These are phyloP conservation scores for Cyrtorhinus lividipennis DNA, from an alignment of 1,140 invertebrate genomes.

Conservation along the genomic window DNA sequence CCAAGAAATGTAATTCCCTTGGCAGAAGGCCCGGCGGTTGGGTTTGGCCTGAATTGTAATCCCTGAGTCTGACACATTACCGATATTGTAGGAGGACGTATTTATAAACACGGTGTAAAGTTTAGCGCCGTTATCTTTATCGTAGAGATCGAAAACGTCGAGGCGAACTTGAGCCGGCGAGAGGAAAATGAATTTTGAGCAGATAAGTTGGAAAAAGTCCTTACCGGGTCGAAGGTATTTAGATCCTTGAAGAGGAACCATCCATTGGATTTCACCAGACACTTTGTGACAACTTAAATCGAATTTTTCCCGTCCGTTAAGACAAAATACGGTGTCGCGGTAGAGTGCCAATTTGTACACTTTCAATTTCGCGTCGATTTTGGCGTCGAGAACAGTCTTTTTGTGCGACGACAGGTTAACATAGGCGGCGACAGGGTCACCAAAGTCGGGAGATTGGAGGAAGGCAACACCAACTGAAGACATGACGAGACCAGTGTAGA, in stretches of 20 bases:
- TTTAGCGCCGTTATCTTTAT: background rate
- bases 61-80: slow-evolving; percentile 16
- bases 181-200: slow-evolving; percentile 6
- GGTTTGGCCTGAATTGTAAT: slow-evolving; percentile 12
- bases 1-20: slow-evolving; percentile 4
- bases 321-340: slow-evolving; percentile 1
- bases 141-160: slow-evolving; percentile 1
- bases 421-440: slow-evolving; percentile 7
- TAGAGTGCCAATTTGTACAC: slow-evolving; percentile 4
- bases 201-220: slow-evolving; percentile 6
- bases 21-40: background rate
- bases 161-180: background rate
- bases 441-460: slow-evolving; percentile 1
- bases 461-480: slow-evolving; percentile 7
- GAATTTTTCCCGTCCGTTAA: slow-evolving; percentile 3
- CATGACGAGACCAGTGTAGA: slow-evolving; percentile 4
- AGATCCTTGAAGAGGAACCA: background rate
- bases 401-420: background rate
- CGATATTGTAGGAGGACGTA: slow-evolving; percentile 6
- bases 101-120: background rate
- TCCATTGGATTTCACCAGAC: slow-evolving; percentile 2
- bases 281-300: background rate
- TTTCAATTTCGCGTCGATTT: background rate
- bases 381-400: background rate
- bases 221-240: slow-evolving; percentile 8